Conservation (phyloP, 2,113 vertebrate species). For the Puffinus mauretanicus region DNA sequence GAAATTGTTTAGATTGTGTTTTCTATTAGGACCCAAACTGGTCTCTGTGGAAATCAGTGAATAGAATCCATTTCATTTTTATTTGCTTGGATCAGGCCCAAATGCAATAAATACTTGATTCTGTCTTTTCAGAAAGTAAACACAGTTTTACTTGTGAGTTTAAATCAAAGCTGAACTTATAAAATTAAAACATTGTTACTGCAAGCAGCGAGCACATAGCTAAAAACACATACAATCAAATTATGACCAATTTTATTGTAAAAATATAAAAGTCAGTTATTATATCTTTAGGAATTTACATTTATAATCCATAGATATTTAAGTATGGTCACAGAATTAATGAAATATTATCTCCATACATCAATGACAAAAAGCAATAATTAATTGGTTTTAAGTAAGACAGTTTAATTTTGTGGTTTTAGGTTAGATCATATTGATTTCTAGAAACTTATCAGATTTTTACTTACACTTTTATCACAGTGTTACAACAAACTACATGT, state of each 20-base stretch:
- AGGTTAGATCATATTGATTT: background rate
- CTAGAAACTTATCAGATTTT: background rate
- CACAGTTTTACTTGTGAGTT: background rate
- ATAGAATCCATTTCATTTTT: background rate
- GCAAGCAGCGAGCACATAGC: accelerated
- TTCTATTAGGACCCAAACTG: background rate
- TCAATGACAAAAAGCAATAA: background rate
- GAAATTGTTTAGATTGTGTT: background rate
- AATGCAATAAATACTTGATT: background rate
- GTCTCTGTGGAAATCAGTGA: background rate
- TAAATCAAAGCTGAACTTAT: background rate
- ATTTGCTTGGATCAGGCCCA: background rate
- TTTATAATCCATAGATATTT: background rate
- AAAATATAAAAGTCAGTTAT: background rate
- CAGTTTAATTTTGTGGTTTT: background rate
- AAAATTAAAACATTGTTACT: background rate
- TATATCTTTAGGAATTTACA: background rate
- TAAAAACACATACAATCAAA: background rate
- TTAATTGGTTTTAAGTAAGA: background rate
- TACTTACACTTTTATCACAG: background rate
- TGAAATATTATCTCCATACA: background rate
- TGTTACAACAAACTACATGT: accelerated
- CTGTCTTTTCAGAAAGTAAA: constrained; percentile 6
- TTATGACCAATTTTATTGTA: background rate
- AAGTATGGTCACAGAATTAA: accelerated